Base-by-base conservation (phyloP, 2,797 vertebrate species). In the Acestrorhynchus altus region DNA sequence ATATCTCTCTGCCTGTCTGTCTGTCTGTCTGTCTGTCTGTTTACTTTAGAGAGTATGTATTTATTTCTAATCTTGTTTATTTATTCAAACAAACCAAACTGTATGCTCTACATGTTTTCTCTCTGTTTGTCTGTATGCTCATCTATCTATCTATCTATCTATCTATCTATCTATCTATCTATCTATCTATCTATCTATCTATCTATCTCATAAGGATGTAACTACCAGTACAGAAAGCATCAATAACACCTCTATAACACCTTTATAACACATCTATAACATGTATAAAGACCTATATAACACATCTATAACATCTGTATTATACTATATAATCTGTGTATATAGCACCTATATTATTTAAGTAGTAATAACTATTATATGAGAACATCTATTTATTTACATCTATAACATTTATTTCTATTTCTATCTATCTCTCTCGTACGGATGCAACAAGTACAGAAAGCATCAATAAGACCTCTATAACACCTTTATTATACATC, bases 1-100 rank as follows among this genome's bases (percentile, higher is more conserved):
- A 40, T 26, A 47, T 66, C 40, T 24, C 42, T 65, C 64, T n/a
- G 28, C 35, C 65, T 20, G 44, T 65, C 64, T n/a, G 28, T 51
- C 65, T 20, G 52, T 69, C n/a, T 52, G 31, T 69, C 44, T 46
- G 8, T 46, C 44, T n/a, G 13, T 51, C 18, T 18, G n/a, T 46
- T 11, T 46, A 51, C n/a, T 20, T 54, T 49, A 1, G 18, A 10
- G 2, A 16, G 47, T 49, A 49, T 18, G 16, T 46, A 46, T 49
- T 49, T 49, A 49, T 18, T 16, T 18, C 0, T 4, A 3, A 20
- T 20, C 8, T 12, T 46, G 13, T 51, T 4, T 51, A 51, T 51
- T 3, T 51, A 51, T 51, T 12, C 11, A n/a, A n/a, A 46, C 2
- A 2, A 7, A 13, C 13, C 12, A 7, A 12, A 7, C 8, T 46